Evolutionary conservation across 2,888 invertebrate species (phyloP).

Genomic region (Drosophila siamana): DNA sequence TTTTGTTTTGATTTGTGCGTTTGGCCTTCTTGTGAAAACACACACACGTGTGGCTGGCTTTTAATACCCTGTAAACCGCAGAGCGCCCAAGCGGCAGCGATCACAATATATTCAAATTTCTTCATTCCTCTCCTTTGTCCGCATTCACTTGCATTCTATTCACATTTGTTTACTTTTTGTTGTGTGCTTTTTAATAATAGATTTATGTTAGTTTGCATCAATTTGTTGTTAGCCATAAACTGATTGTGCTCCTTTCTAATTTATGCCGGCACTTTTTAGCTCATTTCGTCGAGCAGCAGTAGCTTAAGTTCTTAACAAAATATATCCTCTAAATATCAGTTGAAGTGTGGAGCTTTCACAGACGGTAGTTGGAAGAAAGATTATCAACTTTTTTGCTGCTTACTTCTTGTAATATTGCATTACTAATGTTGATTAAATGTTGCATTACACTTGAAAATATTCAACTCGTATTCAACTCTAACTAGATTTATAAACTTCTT

Average conservation of each 20-base stretch:
- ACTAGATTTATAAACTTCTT: too few relatives aligned
- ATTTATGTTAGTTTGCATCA: not conserved
- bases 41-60: constrained; percentile 46
- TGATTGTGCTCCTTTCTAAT: constrained; percentile 7
- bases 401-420: too few relatives aligned
- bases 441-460: too few relatives aligned
- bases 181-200: not conserved
- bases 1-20: constrained; percentile 74
- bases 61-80: constrained; percentile 40
- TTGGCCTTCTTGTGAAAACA: constrained; percentile 55
- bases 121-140: not conserved
- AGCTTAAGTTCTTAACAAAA: not conserved
- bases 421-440: too few relatives aligned
- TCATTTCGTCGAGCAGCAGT: not conserved
- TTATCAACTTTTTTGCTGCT: too few relatives aligned
- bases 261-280: not conserved
- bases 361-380: too few relatives aligned
- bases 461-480: too few relatives aligned
- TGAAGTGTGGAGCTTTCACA: not conserved
- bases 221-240: not conserved
- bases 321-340: not conserved
- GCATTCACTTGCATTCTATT: not conserved
- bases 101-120: not conserved
- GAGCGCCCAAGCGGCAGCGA: too few relatives aligned
- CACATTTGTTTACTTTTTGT: not conserved